These are phyloP conservation scores for Lepus timidus DNA, from an alignment of 2,113 vertebrate genomes.

Conservation along the genomic window DNA sequence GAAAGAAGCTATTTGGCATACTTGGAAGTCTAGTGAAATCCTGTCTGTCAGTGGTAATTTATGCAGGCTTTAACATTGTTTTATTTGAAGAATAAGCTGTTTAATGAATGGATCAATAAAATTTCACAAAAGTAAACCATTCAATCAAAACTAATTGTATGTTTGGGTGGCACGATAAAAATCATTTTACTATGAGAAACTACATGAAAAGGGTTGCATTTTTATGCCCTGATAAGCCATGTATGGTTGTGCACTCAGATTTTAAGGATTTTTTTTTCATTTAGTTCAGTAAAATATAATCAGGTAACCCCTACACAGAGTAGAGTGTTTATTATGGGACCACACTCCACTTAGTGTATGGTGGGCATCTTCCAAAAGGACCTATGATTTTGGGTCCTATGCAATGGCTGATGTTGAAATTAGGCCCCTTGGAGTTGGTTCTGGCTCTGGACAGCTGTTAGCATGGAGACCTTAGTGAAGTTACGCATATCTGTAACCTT, in stretches of 20 bases:
- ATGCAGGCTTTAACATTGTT: conserved; percentile 79
- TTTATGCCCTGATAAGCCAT: conserved; percentile 75
- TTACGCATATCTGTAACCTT: not conserved
- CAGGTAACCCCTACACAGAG: not conserved
- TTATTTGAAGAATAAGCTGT: conserved; percentile 79
- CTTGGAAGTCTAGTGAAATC: conserved; percentile 75
- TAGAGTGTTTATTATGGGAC: not conserved
- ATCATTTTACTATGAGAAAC: conserved; percentile 82
- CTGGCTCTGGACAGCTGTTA: not conserved
- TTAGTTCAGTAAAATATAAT: conserved; percentile 64
- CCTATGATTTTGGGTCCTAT: not conserved
- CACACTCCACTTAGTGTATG: not conserved
- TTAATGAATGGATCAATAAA: conserved; percentile 84
- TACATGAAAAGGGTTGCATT: conserved; percentile 72
- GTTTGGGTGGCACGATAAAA: conserved; percentile 79
- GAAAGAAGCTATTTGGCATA: conserved; percentile 66
- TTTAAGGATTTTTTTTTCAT: conserved; percentile 76
- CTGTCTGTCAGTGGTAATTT: conserved; percentile 81
- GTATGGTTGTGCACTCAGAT: conserved; percentile 68
- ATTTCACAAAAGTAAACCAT: conserved; percentile 83
- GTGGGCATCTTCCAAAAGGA: not conserved
- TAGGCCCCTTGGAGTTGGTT: not conserved
- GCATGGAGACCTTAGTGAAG: not conserved
- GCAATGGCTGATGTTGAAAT: not conserved
- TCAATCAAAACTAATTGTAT: conserved; percentile 86